These are phyloP conservation scores for Philaenus spumarius DNA, from an alignment of 1,140 invertebrate species.

Conservation along the genomic window DNA sequence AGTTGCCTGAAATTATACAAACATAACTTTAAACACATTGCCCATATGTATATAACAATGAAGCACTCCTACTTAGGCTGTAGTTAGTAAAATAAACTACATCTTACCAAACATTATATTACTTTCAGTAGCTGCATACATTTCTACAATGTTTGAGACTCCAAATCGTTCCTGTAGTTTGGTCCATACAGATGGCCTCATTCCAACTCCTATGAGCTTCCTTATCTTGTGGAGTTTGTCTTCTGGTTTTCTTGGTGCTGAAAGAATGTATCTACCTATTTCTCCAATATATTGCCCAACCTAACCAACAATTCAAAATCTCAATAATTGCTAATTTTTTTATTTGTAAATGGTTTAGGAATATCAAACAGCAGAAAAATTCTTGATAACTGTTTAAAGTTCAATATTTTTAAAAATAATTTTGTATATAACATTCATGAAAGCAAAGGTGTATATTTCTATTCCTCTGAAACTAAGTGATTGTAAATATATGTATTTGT, in stretches of 20 bases:
- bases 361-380: neutral
- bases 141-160: slow-evolving; percentile 55
- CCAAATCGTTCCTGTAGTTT: slow-evolving; percentile 53
- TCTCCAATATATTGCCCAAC: slow-evolving; percentile 73
- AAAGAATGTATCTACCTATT: slow-evolving; percentile 69
- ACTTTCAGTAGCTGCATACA: slow-evolving; percentile 73
- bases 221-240: slow-evolving; percentile 40
- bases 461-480: too few species aligned
- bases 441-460: too few species aligned
- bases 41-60: neutral
- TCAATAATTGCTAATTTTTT: neutral
- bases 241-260: slow-evolving; percentile 47
- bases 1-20: slow-evolving; percentile 53
- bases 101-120: slow-evolving; percentile 59
- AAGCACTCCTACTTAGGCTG: neutral
- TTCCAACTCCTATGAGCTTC: slow-evolving; percentile 44
- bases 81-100: neutral
- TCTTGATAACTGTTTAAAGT: too few species aligned
- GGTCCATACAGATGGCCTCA: slow-evolving; percentile 42
- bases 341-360: neutral
- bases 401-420: too few species aligned
- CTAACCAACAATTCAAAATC: slow-evolving; percentile 38
- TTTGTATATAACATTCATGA: too few species aligned
- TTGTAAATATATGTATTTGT: too few species aligned
- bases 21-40: neutral